Base-by-base conservation (phyloP, 2,888 invertebrate genomes). In the Scaptomyza polygonia region DNA sequence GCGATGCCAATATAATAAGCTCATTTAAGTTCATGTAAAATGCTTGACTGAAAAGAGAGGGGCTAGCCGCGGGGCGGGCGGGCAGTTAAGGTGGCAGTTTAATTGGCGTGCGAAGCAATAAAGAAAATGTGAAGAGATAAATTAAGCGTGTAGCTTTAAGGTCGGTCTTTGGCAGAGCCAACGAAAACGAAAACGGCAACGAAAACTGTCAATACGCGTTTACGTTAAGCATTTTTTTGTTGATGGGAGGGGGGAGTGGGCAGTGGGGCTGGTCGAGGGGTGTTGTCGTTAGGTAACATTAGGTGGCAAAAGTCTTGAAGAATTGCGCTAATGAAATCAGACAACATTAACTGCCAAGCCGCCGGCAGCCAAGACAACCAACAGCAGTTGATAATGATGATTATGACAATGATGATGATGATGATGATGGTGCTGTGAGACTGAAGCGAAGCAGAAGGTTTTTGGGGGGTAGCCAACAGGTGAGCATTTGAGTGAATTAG, bases 21-120 rank as follows among this genome's bases (percentile, higher is more conserved):
- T 76, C 81, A 72, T 87, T 81, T 86, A 81, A 85, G 81, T 87
- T 87, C 87, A 87, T 81, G 87, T 81, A 82, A 81, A 81, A 81
- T 65, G 72, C 72, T 59, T 52, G 36, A 78, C 51, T 55, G 36
- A 48, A 53, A 47, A 32, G 8, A 4, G 16, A 14, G 14, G 11
- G 11, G 14, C 11, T 18, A 1, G 6, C 6, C 1, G 30, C 1
- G 27, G 11, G 4, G 14, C 3, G 25, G 0, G 8, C 29, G 16
- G 8, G 8, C 3, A 2, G 34, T n/a, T n/a, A 0, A 7, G 8
- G 21, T 5, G 9, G 54, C 6, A 32, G 40, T 54, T 72, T 81
- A 81, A 81, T 81, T 81, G 81, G 76, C 86, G 81, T 81, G 81
- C 79, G 85, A 81, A 81, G 62, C 82, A 75, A 63, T 45, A 57